A percentile compares a stretch with the other conserved stretches of the same genome.
Conservation (phyloP, 1,140 invertebrate genomes). For the Ostrea denselamellosa region DNA sequence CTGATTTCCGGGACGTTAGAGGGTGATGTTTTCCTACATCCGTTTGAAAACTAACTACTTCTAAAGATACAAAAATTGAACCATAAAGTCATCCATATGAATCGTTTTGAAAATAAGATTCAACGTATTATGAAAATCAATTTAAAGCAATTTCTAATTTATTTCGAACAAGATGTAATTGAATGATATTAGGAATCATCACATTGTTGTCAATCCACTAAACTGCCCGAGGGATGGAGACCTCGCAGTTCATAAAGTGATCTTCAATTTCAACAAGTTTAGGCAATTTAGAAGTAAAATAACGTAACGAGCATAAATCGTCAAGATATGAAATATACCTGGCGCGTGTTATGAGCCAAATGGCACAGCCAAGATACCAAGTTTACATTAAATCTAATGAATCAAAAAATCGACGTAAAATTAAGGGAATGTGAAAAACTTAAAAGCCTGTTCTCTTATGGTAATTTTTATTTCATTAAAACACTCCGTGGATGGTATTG, state of each 20-base stretch:
- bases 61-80: not conserved
- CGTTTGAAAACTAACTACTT: not conserved
- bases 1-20: too few relatives aligned
- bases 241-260: not conserved
- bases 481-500: not conserved
- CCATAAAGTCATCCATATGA: conserved; percentile 36
- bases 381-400: conserved; percentile 37
- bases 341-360: conserved; percentile 23
- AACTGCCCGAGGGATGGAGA: not conserved
- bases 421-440: conserved; percentile 20
- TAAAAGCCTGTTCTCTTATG: conserved; percentile 1
- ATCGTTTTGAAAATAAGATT: conserved; percentile 3
- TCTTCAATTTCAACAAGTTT: conserved; percentile 30
- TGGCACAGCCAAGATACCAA: conserved; percentile 30
- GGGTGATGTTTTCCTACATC: not conserved
- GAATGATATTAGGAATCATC: not conserved
- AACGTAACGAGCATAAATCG: conserved; percentile 13
- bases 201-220: not conserved
- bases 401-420: conserved; percentile 34
- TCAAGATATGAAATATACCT: not conserved
- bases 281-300: not conserved
- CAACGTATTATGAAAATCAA: conserved; percentile 19
- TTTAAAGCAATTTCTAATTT: conserved; percentile 23
- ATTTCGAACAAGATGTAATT: conserved; percentile 17
- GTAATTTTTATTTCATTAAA: conserved; percentile 26